Base-by-base conservation (phyloP, 2,113 vertebrate genomes). In the Corythornis vintsioides region DNA sequence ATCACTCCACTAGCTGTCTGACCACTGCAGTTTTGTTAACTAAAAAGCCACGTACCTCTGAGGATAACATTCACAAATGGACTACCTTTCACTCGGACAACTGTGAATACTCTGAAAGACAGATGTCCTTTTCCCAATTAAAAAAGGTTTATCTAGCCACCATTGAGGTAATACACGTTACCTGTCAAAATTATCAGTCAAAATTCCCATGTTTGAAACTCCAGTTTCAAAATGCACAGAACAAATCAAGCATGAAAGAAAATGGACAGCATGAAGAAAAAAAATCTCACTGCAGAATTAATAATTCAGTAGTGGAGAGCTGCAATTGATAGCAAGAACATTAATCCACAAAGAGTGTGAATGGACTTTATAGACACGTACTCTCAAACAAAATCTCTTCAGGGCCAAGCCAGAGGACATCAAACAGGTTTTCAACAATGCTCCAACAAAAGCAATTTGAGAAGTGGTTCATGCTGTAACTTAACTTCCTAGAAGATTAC, bases 271-370 rank as follows among this genome's bases (percentile, higher is more conserved):
- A 77, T 55, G 50, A 57, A 90, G 17, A 29, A 47, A 43, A 90
- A 72, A 10, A 35, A 15, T 45, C 20, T 80, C 52, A 17, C 71
- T 67, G 78, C 4, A 7, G 48, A 91, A 82, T 91, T 85, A 91
- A 67, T 83, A 92, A 93, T 94, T 93, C 71, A 91, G 47, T 57
- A 93, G 78, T 31, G 20, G 38, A 80, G 64, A 85, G 91, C 60
- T 83, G 60, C 75, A 87, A 60, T 1, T 80, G 87, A 87, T 52
- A 91, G 84, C 56, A 90, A 84, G 63, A 95, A 72, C 57, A 52
- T 89, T 70, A 83, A 92, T 55, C 38, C 80, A 71, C 48, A 47
- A 55, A 71, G 66, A 63, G 60, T 9, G 52, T 19, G 15, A 87
- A 72, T 18, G 53, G 84, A 89, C 76, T 80, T 83, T 69, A 59